Base-by-base conservation (phyloP, 2,797 vertebrate genomes). In the Falco biarmicus region DNA sequence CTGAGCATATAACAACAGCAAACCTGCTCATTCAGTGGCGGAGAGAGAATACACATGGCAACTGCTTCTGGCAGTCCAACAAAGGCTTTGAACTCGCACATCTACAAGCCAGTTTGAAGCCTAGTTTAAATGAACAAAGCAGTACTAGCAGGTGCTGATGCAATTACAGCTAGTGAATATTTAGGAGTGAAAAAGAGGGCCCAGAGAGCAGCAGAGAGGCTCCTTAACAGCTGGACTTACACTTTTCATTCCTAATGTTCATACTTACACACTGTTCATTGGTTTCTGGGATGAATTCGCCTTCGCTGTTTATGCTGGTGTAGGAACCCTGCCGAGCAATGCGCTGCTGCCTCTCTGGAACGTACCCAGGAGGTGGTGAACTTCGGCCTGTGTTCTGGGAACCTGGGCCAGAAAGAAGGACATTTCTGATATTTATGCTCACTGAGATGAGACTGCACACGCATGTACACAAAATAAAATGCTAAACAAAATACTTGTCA, bases 221-320 rank as follows among this genome's bases (percentile, higher is more conserved):
- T 43, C 48, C 59, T 13, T 5, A 22, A 11, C 5, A 34, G 51
- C 11, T 5, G 34, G 43, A 22, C 4, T 34, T 9, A 11, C 8
- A 20, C 14, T 19, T 32, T 15, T 9, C 4, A 54, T 6, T 3
- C 9, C 16, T 5, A 4, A 12, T 12, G n/a, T 15, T 56, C 13
- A 11, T 97, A 99, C 99, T 99, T 97, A 99, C 99, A 84, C 99
- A 99, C 84, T 99, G 99, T 91, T 99, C 99, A 20, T 95, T 99
- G 97, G 99, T 99, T 97, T 99, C 99, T 0, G 99, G 99, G 97
- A 99, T 99, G 98, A 99, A 99, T 96, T 99, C 99, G 2, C 99
- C 99, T 95, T 99, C 99, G 4, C 99, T 99, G 94, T 99, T 99
- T 86, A 99, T 99, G 98, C 99, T 99, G 97, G 99, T 99, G 97